Percentiles rank a stretch among this genome's conserved stretches.
Evolutionary conservation across 1,140 invertebrate genomes (phyloP).

Genomic region (Papilio xuthus): DNA sequence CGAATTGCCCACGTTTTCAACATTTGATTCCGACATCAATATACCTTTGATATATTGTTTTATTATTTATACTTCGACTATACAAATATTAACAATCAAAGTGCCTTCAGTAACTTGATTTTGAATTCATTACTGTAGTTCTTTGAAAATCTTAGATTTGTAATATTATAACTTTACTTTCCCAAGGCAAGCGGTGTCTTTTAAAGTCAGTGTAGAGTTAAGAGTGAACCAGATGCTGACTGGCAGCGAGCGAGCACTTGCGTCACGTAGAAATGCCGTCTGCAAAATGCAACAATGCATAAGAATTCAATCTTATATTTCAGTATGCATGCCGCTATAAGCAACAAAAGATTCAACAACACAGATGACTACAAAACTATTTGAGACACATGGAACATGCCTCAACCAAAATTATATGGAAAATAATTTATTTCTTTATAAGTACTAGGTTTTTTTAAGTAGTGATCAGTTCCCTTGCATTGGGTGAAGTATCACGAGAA

Average conservation of each 20-base stretch:
- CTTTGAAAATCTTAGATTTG: neutral
- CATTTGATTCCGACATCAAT: conserved; percentile 79
- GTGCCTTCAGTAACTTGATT: neutral
- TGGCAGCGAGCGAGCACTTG: conserved; percentile 69
- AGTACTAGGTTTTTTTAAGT: too few species aligned
- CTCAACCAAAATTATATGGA: neutral
- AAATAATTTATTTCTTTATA: too few species aligned
- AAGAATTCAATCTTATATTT: conserved; percentile 76
- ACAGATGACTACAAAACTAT: conserved; percentile 32
- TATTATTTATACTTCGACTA: conserved; percentile 42
- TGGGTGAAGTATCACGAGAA: too few species aligned
- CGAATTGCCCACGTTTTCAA: conserved; percentile 78
- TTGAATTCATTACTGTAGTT: neutral
- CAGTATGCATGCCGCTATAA: conserved; percentile 48
- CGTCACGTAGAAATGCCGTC: conserved; percentile 73
- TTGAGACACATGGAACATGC: neutral
- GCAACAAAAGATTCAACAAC: conserved; percentile 35
- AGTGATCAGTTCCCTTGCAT: too few species aligned
- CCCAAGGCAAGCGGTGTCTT: conserved; percentile 45
- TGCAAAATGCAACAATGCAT: conserved; percentile 79
- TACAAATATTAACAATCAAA: conserved; percentile 6
- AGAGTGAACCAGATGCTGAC: conserved; percentile 75
- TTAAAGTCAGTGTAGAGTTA: conserved; percentile 63
- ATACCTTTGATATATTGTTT: conserved; percentile 68
- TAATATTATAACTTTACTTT: conserved; percentile 45